phyloP scores from a whole-genome alignment of 2,888 invertebrate genomes.

The Agelastica alni region DNA sequence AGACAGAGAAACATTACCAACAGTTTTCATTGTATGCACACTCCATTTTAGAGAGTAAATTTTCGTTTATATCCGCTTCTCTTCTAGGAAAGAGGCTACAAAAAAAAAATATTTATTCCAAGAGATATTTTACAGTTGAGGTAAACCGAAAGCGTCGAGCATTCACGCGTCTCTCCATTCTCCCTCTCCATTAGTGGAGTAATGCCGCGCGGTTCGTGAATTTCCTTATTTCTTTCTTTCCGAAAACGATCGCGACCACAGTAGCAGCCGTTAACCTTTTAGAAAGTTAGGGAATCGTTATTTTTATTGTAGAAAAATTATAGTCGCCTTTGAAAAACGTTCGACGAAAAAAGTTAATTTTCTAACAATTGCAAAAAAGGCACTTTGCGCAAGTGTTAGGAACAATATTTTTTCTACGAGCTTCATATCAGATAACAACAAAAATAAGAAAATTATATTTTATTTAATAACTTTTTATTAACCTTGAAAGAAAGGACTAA shows the following conservation, averaged over 20 bases:
- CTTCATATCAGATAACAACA: no score
- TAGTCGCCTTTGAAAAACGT: no score
- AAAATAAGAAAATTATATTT: no score
- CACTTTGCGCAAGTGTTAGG: no score
- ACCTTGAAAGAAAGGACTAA: no score
- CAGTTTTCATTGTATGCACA: slow-evolving; percentile 16
- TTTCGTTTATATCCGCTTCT: slow-evolving; percentile 22
- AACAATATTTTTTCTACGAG: no score
- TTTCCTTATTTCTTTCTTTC: slow-evolving; percentile 48
- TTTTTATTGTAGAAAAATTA: no score
- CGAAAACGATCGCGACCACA: slow-evolving; percentile 12
- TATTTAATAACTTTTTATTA: no score
- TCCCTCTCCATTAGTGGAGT: slow-evolving; percentile 45
- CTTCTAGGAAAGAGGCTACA: slow-evolving; percentile 13
- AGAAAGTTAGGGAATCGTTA: no score
- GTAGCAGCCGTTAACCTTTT: no score
- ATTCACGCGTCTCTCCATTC: slow-evolving; percentile 46
- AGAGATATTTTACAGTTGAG: slow-evolving; percentile 28
- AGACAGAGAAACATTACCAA: slow-evolving; percentile 14
- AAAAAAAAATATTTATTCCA: slow-evolving; percentile 25
- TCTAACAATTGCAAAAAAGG: no score
- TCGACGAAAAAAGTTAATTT: no score
- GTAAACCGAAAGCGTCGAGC: slow-evolving; percentile 27
- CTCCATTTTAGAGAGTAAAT: slow-evolving; percentile 21
- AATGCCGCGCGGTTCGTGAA: slow-evolving; percentile 40